These are phyloP conservation scores for Betta splendens DNA, from an alignment of 2,797 vertebrate genomes.

Conservation along the genomic window DNA sequence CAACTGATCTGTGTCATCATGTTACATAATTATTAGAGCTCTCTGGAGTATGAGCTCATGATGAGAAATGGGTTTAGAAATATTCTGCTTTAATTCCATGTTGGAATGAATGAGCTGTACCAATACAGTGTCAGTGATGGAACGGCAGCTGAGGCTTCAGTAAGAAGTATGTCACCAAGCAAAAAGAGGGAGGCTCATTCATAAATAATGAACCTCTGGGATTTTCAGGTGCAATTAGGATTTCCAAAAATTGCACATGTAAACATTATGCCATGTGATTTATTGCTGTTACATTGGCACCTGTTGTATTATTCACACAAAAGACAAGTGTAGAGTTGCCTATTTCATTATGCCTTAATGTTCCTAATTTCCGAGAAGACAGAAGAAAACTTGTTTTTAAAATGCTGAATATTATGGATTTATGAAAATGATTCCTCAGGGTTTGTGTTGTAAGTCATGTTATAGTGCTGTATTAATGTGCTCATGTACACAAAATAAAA, in stretches of 20 bases:
- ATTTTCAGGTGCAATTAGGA: conserved; percentile 52
- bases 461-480: too few species aligned
- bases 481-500: too few species aligned
- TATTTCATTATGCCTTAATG: conserved; percentile 27
- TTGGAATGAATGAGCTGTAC: conserved; percentile 9
- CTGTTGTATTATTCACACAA: conserved; percentile 54
- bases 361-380: conserved; percentile 2
- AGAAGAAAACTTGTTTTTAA: too few species aligned
- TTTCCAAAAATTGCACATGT: conserved; percentile 42
- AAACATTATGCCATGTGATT: conserved; percentile 42
- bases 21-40: conserved; percentile 48
- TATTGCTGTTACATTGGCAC: conserved; percentile 15
- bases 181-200: conserved; percentile 54
- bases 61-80: conserved; percentile 35
- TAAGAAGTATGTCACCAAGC: conserved; percentile 25
- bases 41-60: conserved; percentile 22
- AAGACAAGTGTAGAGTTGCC: conserved; percentile 2
- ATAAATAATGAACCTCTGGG: conserved; percentile 62
- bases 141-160: conserved; percentile 16
- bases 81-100: conserved; percentile 15
- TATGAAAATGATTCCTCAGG: too few species aligned
- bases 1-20: conserved; percentile 47
- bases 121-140: conserved; percentile 1
- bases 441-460: too few species aligned
- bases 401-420: too few species aligned